Percentiles rank a stretch among this genome's conserved stretches.
These are phyloP conservation scores for Pemphredon lugubris DNA, from an alignment of 2,888 invertebrate species.

Conservation along the genomic window DNA sequence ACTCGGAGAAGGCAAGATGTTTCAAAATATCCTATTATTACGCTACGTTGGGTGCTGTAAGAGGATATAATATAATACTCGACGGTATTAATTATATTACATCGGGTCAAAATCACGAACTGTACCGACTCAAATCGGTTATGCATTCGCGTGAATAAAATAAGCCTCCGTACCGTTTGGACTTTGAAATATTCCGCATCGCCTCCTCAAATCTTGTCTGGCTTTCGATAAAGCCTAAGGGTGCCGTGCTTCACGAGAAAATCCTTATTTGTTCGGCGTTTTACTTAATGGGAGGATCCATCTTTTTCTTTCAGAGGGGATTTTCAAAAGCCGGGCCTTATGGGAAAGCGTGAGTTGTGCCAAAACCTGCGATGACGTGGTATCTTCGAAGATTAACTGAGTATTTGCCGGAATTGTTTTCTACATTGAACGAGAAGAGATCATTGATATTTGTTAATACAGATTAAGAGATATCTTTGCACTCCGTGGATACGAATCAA, in stretches of 20 bases:
- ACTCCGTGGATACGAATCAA: too few relatives aligned
- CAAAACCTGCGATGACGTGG: constrained; percentile 38
- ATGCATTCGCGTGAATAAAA: constrained; percentile 39
- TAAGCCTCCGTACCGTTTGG: constrained; percentile 28
- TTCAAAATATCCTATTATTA: too few relatives aligned
- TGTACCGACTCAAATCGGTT: constrained; percentile 28
- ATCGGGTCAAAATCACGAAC: constrained; percentile 3
- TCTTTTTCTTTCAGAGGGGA: constrained; percentile 60
- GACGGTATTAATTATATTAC: too few relatives aligned
- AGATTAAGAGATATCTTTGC: too few relatives aligned
- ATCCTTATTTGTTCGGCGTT: constrained; percentile 68
- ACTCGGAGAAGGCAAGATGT: too few relatives aligned
- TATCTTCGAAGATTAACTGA: constrained; percentile 50
- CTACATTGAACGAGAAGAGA: not conserved
- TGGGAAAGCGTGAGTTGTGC: constrained; percentile 44
- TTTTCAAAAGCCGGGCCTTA: constrained; percentile 52
- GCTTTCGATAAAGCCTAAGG: constrained; percentile 50
- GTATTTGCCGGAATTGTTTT: not conserved
- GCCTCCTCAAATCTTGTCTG: constrained; percentile 59
- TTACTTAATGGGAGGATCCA: constrained; percentile 66
- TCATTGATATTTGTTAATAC: too few relatives aligned
- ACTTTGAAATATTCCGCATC: constrained; percentile 53
- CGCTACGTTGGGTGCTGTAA: too few relatives aligned
- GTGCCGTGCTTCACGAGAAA: constrained; percentile 45
- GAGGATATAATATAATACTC: too few relatives aligned